Base-by-base conservation (phyloP, 2,888 invertebrate genomes). In the Sarcophaga caerulescens region DNA sequence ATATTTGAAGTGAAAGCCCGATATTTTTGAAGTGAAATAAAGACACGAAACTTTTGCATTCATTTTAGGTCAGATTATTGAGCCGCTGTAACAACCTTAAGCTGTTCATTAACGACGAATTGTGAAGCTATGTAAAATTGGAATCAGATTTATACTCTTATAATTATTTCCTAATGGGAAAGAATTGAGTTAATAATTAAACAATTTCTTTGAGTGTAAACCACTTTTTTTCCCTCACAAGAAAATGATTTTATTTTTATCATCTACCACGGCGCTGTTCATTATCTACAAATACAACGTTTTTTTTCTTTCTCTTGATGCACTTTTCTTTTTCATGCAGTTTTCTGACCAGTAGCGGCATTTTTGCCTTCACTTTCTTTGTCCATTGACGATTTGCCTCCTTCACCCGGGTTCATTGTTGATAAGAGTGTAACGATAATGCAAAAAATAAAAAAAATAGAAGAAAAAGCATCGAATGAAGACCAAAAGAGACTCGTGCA, bases 371-470 rank as follows among this genome's bases (percentile, higher is more conserved):
- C 75, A 45, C 52, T 78, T 83, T 78, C 73, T 84, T 75, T 62
- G 69, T 17, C 11, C 1, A 19, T 59, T 47, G 63, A 5, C 17
- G 62, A 25, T 74, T 59, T 70, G 0, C 45, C 79, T 75, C 35
- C 23, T 70, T 79, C 69, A 79, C 75, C 52, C 17, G 52, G 65
- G 84, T 79, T 79, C 79, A 84, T 70, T 74, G 79, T 84, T 76
- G 78, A 71, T 76, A 35, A 76, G 79, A 85, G 80, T 82, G 79
- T 76, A 65, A 82, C 45, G 65, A 5, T 25, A 52, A 52, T 23
- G 35, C 25, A 17, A 47, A 74, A 2, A 45, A 62, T 4, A 62
- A 21, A 21, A 25, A n/a, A 4, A 23, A 68, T 45, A 59, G 17
- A 8, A 6, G 21, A 66, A 68, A 3, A 35, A 63, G 63, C 14